These are phyloP conservation scores for Zaprionus vittiger DNA, from an alignment of 1,140 invertebrate species.

Conservation along the genomic window DNA sequence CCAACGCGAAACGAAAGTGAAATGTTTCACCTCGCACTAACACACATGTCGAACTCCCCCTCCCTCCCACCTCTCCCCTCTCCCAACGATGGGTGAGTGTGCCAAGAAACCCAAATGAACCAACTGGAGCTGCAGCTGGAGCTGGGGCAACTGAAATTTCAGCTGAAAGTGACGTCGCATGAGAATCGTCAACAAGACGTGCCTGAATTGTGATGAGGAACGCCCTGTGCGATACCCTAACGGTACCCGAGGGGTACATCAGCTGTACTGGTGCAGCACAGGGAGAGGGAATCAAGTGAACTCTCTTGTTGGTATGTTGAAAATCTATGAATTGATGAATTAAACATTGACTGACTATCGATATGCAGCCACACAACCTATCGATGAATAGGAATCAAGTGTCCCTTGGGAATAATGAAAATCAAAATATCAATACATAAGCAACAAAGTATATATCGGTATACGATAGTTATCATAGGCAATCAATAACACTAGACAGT, in stretches of 20 bases:
- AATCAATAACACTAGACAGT: too few relatives aligned
- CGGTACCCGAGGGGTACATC: not conserved
- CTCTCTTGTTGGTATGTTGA: not conserved
- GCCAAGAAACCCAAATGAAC: constrained; percentile 33
- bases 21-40: constrained; percentile 49
- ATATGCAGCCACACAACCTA: too few relatives aligned
- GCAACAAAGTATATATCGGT: too few relatives aligned
- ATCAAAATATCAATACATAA: too few relatives aligned
- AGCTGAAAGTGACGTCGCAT: constrained; percentile 16
- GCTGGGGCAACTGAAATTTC: constrained; percentile 1
- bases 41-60: not conserved
- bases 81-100: constrained; percentile 36
- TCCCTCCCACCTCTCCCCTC: too few relatives aligned
- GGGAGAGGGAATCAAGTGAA: not conserved
- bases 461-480: too few relatives aligned
- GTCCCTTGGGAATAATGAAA: too few relatives aligned
- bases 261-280: not conserved
- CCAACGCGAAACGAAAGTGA: constrained; percentile 67
- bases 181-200: constrained; percentile 38
- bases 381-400: too few relatives aligned
- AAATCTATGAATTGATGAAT: too few relatives aligned
- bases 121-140: not conserved
- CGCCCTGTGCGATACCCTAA: constrained; percentile 8
- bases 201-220: constrained; percentile 6
- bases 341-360: too few relatives aligned